Evolutionary conservation across 2,888 invertebrate genomes (phyloP).

Genomic region (Mythimna albipuncta): DNA sequence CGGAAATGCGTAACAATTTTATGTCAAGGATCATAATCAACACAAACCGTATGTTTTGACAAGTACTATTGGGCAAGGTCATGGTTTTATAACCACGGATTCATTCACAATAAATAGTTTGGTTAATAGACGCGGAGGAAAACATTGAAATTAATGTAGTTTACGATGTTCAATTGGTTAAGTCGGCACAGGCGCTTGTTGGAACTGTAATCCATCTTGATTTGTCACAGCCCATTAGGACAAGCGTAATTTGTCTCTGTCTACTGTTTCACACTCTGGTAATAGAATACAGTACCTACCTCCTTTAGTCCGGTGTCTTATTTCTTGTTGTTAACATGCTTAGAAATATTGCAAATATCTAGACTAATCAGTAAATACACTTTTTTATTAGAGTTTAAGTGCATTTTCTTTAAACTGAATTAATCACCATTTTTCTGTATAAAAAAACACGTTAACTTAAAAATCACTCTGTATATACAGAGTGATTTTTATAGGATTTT

Average conservation of each 20-base stretch:
- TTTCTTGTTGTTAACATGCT: neutral
- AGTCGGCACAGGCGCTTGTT: conserved; percentile 31
- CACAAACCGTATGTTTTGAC: conserved; percentile 31
- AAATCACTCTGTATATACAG: too few relatives aligned
- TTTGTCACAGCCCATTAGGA: conserved; percentile 40
- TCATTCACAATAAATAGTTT: conserved; percentile 22
- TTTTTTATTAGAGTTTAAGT: neutral
- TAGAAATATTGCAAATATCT: neutral
- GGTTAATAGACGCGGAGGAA: conserved; percentile 33
- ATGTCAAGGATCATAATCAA: conserved; percentile 40
- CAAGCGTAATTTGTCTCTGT: conserved; percentile 18
- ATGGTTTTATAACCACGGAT: conserved; percentile 38
- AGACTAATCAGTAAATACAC: neutral
- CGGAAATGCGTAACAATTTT: conserved; percentile 31
- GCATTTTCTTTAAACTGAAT: neutral
- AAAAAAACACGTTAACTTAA: too few relatives aligned
- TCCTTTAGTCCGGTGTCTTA: neutral
- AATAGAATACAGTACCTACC: neutral
- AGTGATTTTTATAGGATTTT: neutral
- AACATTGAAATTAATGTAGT: conserved; percentile 27
- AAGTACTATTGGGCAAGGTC: conserved; percentile 70
- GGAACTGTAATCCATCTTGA: conserved; percentile 47
- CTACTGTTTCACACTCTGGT: conserved; percentile 36
- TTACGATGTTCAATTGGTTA: conserved; percentile 34
- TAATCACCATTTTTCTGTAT: neutral